Percentiles rank a stretch among this genome's conserved stretches.
Conservation (phyloP, 2,113 vertebrate species). For the Aegypius monachus region DNA sequence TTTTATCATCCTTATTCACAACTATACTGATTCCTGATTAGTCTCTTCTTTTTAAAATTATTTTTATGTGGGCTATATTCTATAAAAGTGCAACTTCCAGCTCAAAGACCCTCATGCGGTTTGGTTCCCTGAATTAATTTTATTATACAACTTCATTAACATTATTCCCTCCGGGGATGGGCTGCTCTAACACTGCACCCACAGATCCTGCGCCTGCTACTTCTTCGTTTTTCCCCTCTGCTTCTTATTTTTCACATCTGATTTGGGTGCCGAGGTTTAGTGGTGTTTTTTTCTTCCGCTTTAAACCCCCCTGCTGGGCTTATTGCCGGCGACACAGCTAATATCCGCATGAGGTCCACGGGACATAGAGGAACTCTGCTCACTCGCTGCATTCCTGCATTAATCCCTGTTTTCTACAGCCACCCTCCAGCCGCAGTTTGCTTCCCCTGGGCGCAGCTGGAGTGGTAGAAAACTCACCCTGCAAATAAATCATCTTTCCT, state of each 20-base stretch:
- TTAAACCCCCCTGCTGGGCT: fast-evolving
- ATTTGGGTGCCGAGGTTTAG: too few species aligned
- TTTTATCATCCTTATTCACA: not conserved
- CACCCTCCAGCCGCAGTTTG: not conserved
- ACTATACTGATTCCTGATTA: not conserved
- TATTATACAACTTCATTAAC: not conserved
- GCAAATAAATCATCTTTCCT: too few species aligned
- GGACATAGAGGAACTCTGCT: not conserved
- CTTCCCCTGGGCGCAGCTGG: not conserved
- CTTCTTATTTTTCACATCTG: not conserved
- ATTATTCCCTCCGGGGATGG: too few species aligned
- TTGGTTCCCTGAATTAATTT: not conserved
- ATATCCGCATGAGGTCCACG: fast-evolving
- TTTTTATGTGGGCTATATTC: fast-evolving
- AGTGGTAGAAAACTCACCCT: not conserved
- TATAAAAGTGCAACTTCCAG: not conserved
- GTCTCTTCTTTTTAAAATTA: too few species aligned
- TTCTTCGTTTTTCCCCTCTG: too few species aligned
- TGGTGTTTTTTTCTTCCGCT: not conserved
- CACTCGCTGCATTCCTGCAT: not conserved
- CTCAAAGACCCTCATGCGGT: fast-evolving
- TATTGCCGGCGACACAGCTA: not conserved
- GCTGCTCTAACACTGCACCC: not conserved
- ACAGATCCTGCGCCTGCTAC: too few species aligned
- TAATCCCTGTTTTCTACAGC: not conserved